phyloP scores from a whole-genome alignment of 2,797 vertebrate species.

The Dermochelys coriacea region DNA sequence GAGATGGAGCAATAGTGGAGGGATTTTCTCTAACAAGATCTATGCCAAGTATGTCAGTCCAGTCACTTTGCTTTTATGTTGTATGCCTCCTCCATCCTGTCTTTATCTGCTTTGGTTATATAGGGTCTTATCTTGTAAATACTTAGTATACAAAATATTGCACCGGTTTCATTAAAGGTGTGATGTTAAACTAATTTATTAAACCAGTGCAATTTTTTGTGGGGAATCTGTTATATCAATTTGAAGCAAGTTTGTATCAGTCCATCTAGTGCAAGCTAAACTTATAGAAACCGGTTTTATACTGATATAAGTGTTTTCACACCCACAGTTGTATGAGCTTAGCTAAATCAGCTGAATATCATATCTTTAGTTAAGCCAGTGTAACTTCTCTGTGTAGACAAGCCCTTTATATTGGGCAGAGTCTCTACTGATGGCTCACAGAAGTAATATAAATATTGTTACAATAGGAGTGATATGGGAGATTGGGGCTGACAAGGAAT shows the following conservation, averaged over 20 bases:
- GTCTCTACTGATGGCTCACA: accelerated
- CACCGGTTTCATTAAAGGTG: neutral
- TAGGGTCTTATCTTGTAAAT: neutral
- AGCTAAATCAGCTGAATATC: neutral
- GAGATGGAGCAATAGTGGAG: neutral
- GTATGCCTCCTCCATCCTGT: neutral
- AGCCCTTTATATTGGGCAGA: neutral
- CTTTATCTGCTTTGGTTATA: neutral
- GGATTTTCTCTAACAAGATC: neutral
- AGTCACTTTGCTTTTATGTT: neutral
- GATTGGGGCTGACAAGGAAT: neutral
- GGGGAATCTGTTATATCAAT: neutral
- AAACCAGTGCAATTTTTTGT: neutral
- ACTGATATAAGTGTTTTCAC: neutral
- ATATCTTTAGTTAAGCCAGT: neutral
- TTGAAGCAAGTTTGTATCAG: neutral
- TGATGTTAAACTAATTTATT: neutral
- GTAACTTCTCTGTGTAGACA: neutral
- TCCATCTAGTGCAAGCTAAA: neutral
- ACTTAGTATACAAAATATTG: neutral
- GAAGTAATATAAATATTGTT: neutral
- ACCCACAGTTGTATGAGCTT: neutral
- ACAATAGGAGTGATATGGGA: neutral
- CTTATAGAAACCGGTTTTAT: too few relatives aligned
- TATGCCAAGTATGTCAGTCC: neutral